Evolutionary conservation across 2,797 vertebrate genomes (phyloP).

Genomic region (Crocodylus rhombifer): DNA sequence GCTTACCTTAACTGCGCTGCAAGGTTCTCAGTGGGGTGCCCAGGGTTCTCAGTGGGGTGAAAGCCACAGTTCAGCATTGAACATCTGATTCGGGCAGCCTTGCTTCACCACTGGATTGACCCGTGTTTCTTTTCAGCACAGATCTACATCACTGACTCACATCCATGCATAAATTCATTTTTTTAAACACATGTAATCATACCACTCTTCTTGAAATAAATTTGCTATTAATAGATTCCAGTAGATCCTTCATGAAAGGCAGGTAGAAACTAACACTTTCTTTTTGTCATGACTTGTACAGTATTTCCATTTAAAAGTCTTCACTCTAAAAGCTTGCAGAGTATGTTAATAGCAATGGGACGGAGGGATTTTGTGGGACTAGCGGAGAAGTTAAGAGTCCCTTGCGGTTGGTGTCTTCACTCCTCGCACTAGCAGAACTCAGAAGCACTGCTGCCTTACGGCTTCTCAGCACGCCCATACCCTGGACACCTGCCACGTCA

Average conservation of each 20-base stretch:
- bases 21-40: neutral
- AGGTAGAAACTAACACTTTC: neutral
- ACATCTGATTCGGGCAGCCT: neutral
- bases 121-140: neutral
- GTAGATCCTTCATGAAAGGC: neutral
- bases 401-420: neutral
- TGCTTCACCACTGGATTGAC: accelerated
- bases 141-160: neutral
- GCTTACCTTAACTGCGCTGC: too few relatives aligned
- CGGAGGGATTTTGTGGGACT: neutral
- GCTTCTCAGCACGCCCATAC: neutral
- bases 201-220: neutral
- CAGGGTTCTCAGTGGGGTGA: neutral
- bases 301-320: conserved; percentile 19
- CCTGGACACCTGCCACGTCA: neutral
- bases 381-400: conserved; percentile 34
- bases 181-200: neutral
- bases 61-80: neutral
- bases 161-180: too few relatives aligned
- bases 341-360: conserved; percentile 24
- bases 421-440: neutral
- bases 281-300: neutral
- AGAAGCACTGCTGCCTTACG: neutral
- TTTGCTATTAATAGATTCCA: neutral
- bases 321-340: conserved; percentile 20